Conservation (phyloP, 92 coral and sea anemone species). For the Phenganax subtilis region DNA sequence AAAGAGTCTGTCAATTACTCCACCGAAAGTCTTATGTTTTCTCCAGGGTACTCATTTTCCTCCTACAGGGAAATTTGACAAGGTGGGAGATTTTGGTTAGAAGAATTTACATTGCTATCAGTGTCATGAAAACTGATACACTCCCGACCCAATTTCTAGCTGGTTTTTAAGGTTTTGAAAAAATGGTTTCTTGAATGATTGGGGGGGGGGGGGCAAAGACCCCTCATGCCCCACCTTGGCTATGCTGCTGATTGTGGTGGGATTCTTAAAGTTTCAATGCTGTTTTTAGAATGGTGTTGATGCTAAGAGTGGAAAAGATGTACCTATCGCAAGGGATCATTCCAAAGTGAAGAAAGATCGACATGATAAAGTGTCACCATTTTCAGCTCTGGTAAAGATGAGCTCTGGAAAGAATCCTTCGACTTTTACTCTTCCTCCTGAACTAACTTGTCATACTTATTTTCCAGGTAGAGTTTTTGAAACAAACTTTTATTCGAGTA, state of each 20-base stretch:
- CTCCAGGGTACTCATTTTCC: too few relatives aligned
- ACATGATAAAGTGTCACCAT: constrained; percentile 66
- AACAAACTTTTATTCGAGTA: too few relatives aligned
- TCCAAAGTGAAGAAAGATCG: constrained; percentile 53
- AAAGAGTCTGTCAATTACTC: too few relatives aligned
- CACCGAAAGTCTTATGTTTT: too few relatives aligned
- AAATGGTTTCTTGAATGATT: too few relatives aligned
- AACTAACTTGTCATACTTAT: constrained; percentile 75
- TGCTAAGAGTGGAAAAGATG: constrained; percentile 36
- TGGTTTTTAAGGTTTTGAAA: too few relatives aligned
- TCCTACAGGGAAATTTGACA: too few relatives aligned
- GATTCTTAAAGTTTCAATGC: neutral
- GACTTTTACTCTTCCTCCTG: constrained; percentile 90
- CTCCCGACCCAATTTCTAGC: too few relatives aligned
- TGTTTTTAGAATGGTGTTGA: constrained; percentile 20
- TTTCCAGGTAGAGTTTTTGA: constrained; percentile 66
- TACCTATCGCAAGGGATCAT: constrained; percentile 41
- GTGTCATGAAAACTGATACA: too few relatives aligned
- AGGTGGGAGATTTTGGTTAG: neutral
- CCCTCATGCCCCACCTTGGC: too few relatives aligned
- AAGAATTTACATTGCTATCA: neutral
- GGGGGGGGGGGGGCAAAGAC: too few relatives aligned
- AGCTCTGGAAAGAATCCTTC: constrained; percentile 93
- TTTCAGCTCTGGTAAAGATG: constrained; percentile 89
- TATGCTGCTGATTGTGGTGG: neutral